Base-by-base conservation (phyloP, 2,888 invertebrate species). In the Eledone cirrhosa region DNA sequence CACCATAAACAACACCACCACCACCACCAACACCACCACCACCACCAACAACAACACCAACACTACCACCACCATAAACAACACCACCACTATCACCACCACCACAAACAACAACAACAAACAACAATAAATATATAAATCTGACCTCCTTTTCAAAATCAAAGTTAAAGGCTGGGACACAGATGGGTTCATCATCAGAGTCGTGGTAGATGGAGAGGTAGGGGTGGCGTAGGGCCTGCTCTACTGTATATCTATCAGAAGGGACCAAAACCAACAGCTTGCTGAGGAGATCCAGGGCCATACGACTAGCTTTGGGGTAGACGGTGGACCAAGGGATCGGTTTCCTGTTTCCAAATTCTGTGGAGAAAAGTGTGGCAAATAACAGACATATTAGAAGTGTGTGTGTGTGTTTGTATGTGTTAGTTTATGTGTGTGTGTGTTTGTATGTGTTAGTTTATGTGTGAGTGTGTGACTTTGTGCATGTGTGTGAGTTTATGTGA, bases 121-220 rank as follows among this genome's bases (percentile, higher is more conserved):
- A 41, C 41, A 41, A 11, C 41, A 1, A 41, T 11, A 41, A 41
- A 3, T 8, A 41, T 11, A 41, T 8, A 41, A 8, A 41, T 59
- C 83, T 80, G 48, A 89, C 89, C 86, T 89, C 84, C 77, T 89
- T 87, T 80, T 90, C 90, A 86, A 90, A 90, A 78, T 88, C 87
- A 84, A 90, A 90, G 81, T 90, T 86, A 81, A 90, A 90, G 1
- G 85, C 82, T 24, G 89, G 89, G 8, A 87, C 85, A 84, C 90
- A 90, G 65, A 89, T 86, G 7, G 91, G 91, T 81, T 91, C 91
- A 83, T 90, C 89, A 78, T 88, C 88, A 5, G 90, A 90, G 80
- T 92, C 91, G 80, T 92, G 91, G 81, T 92, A 92, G 74, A 89
- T 88, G 74, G 88, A 88, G 77, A 92, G 85, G 83, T 90, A 92